Evolutionary conservation across 2,797 vertebrate species (phyloP).

Genomic region (Alauda arvensis): DNA sequence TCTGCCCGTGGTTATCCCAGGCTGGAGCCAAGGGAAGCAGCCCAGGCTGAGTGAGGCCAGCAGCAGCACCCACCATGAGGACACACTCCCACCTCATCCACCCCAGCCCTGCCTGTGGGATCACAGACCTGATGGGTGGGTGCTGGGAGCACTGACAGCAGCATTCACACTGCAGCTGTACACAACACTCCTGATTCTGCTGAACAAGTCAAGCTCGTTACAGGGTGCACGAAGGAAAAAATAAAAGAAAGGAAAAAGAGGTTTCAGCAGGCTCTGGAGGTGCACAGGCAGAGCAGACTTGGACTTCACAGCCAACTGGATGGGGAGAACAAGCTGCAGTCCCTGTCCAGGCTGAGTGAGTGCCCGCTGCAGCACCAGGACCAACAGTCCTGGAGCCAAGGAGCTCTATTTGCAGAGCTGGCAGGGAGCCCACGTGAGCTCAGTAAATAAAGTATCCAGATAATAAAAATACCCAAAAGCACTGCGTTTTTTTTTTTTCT

Average conservation of each 20-base stretch:
- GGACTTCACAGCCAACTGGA: conserved; percentile 11
- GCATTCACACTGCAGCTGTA: background rate
- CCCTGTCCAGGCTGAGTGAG: conserved; percentile 38
- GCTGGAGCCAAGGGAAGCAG: background rate
- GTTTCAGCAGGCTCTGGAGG: conserved; percentile 3
- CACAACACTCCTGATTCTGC: background rate
- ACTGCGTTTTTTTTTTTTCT: background rate
- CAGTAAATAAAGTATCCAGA: conserved; percentile 60
- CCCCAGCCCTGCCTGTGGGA: background rate
- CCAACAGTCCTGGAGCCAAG: conserved; percentile 60
- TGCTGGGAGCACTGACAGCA: background rate
- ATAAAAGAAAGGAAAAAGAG: background rate
- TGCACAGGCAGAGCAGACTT: conserved; percentile 3
- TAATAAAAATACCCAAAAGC: conserved; percentile 62
- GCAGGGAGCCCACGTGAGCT: conserved; percentile 38
- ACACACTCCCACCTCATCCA: background rate
- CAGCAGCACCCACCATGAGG: background rate
- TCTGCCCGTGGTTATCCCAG: background rate
- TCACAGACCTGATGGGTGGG: background rate
- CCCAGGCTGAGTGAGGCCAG: background rate
- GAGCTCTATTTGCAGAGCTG: conserved; percentile 62
- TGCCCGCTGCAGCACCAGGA: conserved; percentile 59
- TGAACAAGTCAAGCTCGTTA: background rate
- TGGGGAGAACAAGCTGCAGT: conserved; percentile 44
- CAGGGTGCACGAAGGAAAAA: background rate